Conservation (phyloP, 2,113 vertebrate genomes). For the Antechinus flavipes region DNA sequence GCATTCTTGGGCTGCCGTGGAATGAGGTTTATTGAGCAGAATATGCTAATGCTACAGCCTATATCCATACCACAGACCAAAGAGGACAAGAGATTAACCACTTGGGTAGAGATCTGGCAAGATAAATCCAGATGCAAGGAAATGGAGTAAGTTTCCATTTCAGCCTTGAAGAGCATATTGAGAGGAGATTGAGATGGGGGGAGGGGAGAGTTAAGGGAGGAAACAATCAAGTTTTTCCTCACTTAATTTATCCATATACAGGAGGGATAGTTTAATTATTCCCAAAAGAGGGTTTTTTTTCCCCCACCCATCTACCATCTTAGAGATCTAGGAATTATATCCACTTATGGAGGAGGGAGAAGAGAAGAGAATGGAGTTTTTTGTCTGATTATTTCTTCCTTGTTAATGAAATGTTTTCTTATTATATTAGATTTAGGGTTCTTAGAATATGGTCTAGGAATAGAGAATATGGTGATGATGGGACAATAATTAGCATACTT, state of each 20-base stretch:
- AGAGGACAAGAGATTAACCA: neutral
- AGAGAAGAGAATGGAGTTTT: neutral
- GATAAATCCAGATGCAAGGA: neutral
- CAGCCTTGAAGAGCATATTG: neutral
- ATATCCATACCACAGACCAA: neutral
- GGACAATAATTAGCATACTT: neutral
- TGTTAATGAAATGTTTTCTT: neutral
- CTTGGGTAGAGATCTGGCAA: neutral
- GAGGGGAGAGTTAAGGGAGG: neutral
- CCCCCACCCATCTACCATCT: neutral
- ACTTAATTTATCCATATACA: neutral
- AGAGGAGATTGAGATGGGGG: neutral
- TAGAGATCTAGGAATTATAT: neutral
- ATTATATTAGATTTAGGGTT: neutral
- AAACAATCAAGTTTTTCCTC: neutral
- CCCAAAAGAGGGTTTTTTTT: neutral
- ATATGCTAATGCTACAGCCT: neutral
- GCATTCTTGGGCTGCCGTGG: neutral
- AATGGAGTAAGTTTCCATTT: neutral
- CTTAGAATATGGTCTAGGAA: neutral
- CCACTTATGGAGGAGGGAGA: neutral
- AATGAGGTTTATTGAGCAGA: neutral
- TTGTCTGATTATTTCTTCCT: neutral
- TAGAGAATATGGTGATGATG: neutral
- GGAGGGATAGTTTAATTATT: neutral